phyloP scores from a whole-genome alignment of 1,140 invertebrate species.

The Drosophila paulistorum region DNA sequence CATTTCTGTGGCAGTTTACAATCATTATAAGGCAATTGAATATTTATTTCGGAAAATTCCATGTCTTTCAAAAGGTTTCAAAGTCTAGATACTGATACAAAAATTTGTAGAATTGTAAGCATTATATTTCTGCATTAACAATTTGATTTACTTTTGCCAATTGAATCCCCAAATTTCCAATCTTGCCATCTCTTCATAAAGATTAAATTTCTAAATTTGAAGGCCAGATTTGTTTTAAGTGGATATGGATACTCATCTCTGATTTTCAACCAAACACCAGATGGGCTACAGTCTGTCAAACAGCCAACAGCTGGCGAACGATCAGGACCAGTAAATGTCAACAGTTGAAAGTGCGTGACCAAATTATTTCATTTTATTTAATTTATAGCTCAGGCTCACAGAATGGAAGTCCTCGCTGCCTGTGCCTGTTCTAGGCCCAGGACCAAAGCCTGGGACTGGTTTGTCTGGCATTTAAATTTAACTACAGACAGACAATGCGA shows the following conservation, averaged over 20 bases:
- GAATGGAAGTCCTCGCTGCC: slow-evolving; percentile 30
- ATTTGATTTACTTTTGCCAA: too few species aligned
- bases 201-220: background rate
- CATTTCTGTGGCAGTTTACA: too few species aligned
- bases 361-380: slow-evolving; percentile 71
- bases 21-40: too few species aligned
- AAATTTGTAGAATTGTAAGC: too few species aligned
- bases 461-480: slow-evolving; percentile 66
- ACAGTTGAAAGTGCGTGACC: slow-evolving; percentile 50
- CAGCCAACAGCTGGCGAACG: slow-evolving; percentile 22
- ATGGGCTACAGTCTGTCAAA: background rate
- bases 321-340: slow-evolving; percentile 41
- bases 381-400: slow-evolving; percentile 44
- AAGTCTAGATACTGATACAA: too few species aligned
- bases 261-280: background rate
- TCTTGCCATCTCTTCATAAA: too few species aligned
- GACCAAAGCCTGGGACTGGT: background rate
- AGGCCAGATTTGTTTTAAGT: background rate
- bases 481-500: slow-evolving; percentile 61
- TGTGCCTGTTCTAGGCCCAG: background rate
- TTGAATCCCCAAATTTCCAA: too few species aligned
- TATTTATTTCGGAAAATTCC: too few species aligned
- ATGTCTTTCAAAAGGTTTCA: too few species aligned
- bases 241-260: background rate
- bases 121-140: too few species aligned